phyloP scores from a whole-genome alignment of 2,797 vertebrate genomes.

The Eulemur albifrons region DNA sequence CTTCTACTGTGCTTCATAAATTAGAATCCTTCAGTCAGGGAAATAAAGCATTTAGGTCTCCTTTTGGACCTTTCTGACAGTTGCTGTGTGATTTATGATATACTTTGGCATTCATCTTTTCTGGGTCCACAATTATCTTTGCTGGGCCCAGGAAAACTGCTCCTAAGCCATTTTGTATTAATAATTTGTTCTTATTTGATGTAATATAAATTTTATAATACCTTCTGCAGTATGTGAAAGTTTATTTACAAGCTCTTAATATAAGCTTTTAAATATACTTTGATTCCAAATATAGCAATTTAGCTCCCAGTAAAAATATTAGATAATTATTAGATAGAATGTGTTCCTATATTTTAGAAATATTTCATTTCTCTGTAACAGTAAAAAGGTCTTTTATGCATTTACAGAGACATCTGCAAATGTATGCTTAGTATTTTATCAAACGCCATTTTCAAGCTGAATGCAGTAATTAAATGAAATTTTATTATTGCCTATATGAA shows the following conservation, averaged over 20 bases:
- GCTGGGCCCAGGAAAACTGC: not conserved
- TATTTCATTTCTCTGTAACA: not conserved
- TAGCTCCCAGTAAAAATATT: conserved; percentile 11
- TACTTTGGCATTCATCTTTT: conserved; percentile 26
- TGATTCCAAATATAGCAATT: not conserved
- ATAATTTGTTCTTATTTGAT: conserved; percentile 16
- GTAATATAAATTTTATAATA: not conserved
- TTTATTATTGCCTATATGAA: not conserved
- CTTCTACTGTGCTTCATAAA: not conserved
- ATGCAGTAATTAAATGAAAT: conserved; percentile 7
- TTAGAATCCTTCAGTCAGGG: not conserved
- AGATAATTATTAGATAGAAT: not conserved
- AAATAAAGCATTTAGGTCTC: not conserved
- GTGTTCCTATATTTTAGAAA: not conserved
- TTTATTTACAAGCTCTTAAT: conserved; percentile 46
- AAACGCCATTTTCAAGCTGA: conserved; percentile 12
- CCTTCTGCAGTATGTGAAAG: not conserved
- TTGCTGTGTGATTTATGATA: not conserved
- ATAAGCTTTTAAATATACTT: conserved; percentile 25
- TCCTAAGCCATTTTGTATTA: not conserved
- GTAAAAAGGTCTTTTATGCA: not conserved
- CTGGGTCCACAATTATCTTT: conserved; percentile 40
- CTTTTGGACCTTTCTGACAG: not conserved
- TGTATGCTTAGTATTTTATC: not conserved
- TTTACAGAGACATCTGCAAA: not conserved